phyloP scores from a whole-genome alignment of 2,797 vertebrate species.

The Varecia variegata region DNA sequence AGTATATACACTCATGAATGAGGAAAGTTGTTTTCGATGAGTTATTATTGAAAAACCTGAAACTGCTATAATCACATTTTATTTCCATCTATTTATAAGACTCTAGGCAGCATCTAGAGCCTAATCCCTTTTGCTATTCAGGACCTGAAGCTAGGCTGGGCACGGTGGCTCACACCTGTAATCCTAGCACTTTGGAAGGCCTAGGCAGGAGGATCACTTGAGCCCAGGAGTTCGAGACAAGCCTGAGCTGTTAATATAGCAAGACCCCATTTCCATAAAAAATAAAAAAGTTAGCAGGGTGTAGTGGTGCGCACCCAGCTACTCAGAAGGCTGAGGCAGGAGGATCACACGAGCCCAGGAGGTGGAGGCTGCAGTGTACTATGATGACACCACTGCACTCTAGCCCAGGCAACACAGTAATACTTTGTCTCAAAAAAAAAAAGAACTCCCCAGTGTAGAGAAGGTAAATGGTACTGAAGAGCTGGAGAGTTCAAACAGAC shows the following conservation, averaged over 20 bases:
- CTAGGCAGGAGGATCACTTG: too few relatives aligned
- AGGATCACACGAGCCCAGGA: neutral
- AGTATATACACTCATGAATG: neutral
- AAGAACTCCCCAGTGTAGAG: neutral
- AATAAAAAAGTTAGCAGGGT: neutral
- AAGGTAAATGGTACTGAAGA: neutral
- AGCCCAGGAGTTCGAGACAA: neutral
- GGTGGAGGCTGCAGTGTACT: neutral
- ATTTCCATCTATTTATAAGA: neutral
- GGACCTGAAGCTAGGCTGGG: neutral
- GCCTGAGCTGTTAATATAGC: neutral
- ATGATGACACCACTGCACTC: neutral
- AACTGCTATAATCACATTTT: neutral
- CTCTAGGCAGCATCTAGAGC: neutral
- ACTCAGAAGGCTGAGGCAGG: neutral
- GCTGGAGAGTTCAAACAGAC: neutral
- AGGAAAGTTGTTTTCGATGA: neutral
- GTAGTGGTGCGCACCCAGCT: too few relatives aligned
- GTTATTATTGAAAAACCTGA: neutral
- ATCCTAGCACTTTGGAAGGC: too few relatives aligned
- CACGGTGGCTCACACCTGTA: fast-evolving
- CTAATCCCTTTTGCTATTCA: neutral
- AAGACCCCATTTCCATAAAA: neutral
- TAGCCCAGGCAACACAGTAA: neutral
- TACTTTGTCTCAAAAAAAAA: neutral